phyloP scores from a whole-genome alignment of 1,140 invertebrate genomes.

The Drosophila pachea region DNA sequence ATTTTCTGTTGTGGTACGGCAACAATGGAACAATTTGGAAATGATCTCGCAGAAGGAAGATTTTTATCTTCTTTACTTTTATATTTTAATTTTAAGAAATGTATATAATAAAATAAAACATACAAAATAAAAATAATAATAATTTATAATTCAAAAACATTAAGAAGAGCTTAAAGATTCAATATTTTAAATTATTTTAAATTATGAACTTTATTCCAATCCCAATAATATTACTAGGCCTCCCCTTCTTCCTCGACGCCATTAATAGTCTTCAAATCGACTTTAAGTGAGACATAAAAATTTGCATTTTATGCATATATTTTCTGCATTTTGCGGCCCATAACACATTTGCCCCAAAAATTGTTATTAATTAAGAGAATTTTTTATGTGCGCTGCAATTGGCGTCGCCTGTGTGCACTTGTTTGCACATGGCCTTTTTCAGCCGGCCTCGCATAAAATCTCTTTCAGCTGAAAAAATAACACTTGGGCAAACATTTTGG shows the following conservation, averaged over 20 bases:
- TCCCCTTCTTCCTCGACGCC: too few species aligned
- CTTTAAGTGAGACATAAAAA: too few species aligned
- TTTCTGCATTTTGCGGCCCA: not conserved
- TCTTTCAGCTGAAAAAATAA: constrained; percentile 16
- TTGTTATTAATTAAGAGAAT: not conserved
- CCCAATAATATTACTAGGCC: too few species aligned
- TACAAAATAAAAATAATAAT: not conserved
- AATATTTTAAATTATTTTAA: not conserved
- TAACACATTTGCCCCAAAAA: constrained; percentile 3
- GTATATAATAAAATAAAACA: not conserved
- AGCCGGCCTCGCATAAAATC: not conserved
- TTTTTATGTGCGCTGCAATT: not conserved
- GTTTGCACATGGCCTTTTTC: constrained; percentile 2
- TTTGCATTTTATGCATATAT: not conserved
- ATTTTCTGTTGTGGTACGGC: constrained; percentile 33
- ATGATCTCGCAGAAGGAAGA: constrained; percentile 3
- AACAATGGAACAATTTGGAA: constrained; percentile 63
- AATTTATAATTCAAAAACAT: not conserved
- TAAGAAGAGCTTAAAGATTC: not conserved
- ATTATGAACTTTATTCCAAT: not conserved
- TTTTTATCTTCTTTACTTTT: too few species aligned
- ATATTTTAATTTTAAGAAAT: not conserved
- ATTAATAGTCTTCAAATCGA: too few species aligned
- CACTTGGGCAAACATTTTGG: constrained; percentile 30
- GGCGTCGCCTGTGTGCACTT: not conserved